phyloP scores from a whole-genome alignment of 2,797 vertebrate species.

The Sus cebifrons region DNA sequence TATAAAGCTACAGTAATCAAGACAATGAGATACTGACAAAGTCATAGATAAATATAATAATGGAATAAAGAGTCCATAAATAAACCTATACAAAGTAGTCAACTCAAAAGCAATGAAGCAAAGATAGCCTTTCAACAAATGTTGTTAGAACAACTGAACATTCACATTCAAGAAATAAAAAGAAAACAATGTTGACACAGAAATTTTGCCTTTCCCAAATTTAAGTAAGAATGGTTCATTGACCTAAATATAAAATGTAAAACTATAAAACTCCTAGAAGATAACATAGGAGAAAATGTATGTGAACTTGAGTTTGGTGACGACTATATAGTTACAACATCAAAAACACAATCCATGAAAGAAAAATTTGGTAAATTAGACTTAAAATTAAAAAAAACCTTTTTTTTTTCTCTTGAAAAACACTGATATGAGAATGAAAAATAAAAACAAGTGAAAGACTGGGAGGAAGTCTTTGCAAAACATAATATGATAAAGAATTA shows the following conservation, averaged over 20 bases:
- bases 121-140: neutral
- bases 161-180: neutral
- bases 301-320: neutral
- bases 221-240: neutral
- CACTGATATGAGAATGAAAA: neutral
- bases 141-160: neutral
- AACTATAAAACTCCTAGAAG: neutral
- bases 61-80: neutral
- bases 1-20: neutral
- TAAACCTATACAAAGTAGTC: neutral
- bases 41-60: neutral
- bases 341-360: neutral
- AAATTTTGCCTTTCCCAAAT: neutral
- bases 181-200: neutral
- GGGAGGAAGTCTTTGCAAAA: neutral
- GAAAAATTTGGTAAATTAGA: neutral
- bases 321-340: neutral
- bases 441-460: neutral
- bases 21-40: neutral
- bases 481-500: neutral
- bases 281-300: neutral
- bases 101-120: neutral
- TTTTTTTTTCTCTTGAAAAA: neutral
- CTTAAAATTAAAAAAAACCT: neutral
- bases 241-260: neutral